Conservation (phyloP, 2,797 vertebrate species). For the Dermochelys coriacea region DNA sequence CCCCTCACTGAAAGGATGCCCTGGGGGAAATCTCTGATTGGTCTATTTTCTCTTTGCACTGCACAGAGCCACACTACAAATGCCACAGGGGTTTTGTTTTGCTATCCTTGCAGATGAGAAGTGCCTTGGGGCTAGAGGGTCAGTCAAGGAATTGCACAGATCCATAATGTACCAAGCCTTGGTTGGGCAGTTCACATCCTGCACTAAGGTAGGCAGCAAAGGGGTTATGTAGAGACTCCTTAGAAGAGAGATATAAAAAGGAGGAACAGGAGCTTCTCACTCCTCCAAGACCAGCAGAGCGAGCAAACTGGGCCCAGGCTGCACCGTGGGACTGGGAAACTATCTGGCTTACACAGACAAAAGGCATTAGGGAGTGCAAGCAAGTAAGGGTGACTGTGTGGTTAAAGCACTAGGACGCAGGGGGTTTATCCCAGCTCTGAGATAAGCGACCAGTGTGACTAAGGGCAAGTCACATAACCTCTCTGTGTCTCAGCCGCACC, state of each 20-base stretch:
- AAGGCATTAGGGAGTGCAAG: not conserved
- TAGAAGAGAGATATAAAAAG: not conserved
- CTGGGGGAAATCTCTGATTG: not conserved
- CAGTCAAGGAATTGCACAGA: not conserved
- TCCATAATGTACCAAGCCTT: not conserved
- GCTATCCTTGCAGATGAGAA: not conserved
- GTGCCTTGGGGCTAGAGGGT: too few species aligned
- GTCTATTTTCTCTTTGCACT: not conserved
- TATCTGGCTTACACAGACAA: not conserved
- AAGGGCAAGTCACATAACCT: not conserved
- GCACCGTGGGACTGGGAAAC: not conserved
- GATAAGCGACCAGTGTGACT: not conserved
- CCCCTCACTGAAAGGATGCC: not conserved
- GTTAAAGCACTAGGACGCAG: not conserved
- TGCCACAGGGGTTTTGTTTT: not conserved
- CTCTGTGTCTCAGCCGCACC: not conserved
- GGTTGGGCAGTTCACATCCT: not conserved
- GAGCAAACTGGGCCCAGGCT: not conserved
- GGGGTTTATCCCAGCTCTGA: not conserved
- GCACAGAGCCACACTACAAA: not conserved
- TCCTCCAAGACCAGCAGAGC: not conserved
- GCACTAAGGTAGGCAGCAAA: not conserved
- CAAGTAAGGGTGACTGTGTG: not conserved
- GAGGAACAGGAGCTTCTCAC: not conserved
- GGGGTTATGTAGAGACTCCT: not conserved